Evolutionary conservation across 2,888 invertebrate species (phyloP).

Genomic region (Ligdia adustata): DNA sequence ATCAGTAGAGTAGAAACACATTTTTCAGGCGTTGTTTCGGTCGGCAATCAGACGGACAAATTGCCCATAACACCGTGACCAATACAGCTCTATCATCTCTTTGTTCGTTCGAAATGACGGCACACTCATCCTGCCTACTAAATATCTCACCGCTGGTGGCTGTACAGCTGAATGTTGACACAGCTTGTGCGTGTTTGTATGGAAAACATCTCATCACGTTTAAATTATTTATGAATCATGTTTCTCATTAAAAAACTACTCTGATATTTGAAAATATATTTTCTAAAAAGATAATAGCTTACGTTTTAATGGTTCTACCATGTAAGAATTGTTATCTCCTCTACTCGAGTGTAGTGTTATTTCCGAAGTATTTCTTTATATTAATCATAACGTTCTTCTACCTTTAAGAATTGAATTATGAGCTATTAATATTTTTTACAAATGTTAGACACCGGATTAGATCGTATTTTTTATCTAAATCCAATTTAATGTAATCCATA

Average conservation of each 20-base stretch:
- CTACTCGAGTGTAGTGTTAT: no score
- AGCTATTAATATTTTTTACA: no score
- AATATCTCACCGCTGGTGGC: constrained; percentile 16
- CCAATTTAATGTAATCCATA: constrained; percentile 9
- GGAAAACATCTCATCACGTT: constrained; percentile 16
- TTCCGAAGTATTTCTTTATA: no score
- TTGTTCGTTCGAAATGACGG: constrained; percentile 18
- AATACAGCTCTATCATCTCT: constrained; percentile 22
- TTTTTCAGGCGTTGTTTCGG: constrained; percentile 58
- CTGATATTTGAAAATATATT: not conserved
- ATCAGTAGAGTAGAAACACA: constrained; percentile 29
- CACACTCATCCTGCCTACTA: constrained; percentile 23
- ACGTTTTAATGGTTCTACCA: no score
- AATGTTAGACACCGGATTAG: no score
- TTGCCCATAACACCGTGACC: constrained; percentile 48
- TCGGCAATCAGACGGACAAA: constrained; percentile 53
- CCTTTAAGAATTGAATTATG: no score
- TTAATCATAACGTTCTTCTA: no score
- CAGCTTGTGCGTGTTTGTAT: constrained; percentile 27
- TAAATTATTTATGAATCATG: constrained; percentile 28
- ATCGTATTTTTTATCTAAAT: not conserved
- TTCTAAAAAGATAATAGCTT: no score
- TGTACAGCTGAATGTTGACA: constrained; percentile 29
- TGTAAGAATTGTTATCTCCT: no score
- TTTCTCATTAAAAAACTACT: constrained; percentile 1